Percentiles rank a stretch among this genome's conserved stretches.
Conservation (phyloP, 1,140 invertebrate genomes). For the Pogonus chalceus region DNA sequence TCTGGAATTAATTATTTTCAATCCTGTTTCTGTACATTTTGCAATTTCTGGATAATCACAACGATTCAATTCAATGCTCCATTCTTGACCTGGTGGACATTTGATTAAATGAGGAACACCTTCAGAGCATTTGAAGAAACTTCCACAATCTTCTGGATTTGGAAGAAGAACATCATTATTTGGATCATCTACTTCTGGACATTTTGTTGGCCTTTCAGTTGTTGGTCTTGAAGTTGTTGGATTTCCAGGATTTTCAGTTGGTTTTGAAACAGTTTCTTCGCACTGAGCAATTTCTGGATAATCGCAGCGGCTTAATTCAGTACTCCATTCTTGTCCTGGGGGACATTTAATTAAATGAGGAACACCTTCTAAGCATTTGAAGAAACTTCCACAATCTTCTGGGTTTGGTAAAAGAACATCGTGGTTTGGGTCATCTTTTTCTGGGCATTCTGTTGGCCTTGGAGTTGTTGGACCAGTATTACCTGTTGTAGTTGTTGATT, state of each 20-base stretch:
- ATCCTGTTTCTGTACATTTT: no score
- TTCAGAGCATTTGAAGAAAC: conserved; percentile 30
- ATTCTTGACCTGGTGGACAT: conserved; percentile 19
- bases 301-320: conserved; percentile 21
- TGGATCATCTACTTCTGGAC: neutral
- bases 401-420: conserved; percentile 5
- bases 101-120: conserved; percentile 19
- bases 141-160: conserved; percentile 18
- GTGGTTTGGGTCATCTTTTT: neutral
- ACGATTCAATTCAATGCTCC: conserved; percentile 16
- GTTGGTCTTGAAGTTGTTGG: neutral
- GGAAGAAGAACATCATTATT: conserved; percentile 6
- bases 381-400: conserved; percentile 28
- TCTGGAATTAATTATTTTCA: no score
- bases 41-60: conserved; percentile 24
- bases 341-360: conserved; percentile 20
- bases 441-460: neutral
- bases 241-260: no score
- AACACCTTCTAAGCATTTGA: conserved; percentile 24
- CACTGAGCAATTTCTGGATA: conserved; percentile 18
- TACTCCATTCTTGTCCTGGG: conserved; percentile 20
- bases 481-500: neutral
- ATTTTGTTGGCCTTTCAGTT: neutral
- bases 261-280: conserved; percentile 7
- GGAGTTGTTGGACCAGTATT: neutral